Evolutionary conservation across 2,113 vertebrate species (phyloP).

Genomic region (Diadophis punctatus): DNA sequence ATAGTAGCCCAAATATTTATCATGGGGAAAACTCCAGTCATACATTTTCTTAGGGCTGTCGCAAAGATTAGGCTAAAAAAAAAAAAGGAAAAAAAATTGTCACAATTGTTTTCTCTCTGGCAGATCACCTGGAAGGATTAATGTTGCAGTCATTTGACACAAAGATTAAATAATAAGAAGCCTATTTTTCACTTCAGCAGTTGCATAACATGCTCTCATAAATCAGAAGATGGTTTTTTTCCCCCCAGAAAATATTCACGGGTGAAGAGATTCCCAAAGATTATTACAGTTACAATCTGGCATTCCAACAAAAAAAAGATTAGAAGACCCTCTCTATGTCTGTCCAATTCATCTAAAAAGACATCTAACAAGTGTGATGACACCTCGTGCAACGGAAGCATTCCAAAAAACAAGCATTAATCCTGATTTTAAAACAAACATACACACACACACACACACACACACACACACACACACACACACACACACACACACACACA

Average conservation of each 20-base stretch:
- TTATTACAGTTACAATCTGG: background rate
- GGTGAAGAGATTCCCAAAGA: slow-evolving; percentile 8
- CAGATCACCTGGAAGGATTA: background rate
- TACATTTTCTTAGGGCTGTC: background rate
- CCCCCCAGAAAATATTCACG: background rate
- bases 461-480: too few relatives aligned
- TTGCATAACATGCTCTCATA: slow-evolving; percentile 17
- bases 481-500: too few relatives aligned
- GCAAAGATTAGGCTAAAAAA: background rate
- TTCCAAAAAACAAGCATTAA: background rate
- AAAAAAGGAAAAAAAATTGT: background rate
- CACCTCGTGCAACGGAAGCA: background rate
- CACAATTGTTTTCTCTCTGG: background rate
- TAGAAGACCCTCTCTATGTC: background rate
- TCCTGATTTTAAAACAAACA: too few relatives aligned
- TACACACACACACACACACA: background rate
- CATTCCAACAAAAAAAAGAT: background rate
- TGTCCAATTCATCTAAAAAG: background rate
- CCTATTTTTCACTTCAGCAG: slow-evolving; percentile 34
- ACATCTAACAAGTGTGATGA: background rate
- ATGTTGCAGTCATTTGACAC: slow-evolving; percentile 2
- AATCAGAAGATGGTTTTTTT: background rate
- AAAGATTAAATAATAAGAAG: slow-evolving; percentile 13
- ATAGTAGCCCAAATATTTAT: background rate
- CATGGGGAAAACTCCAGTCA: background rate